Conservation (phyloP, 2,888 invertebrate species). For the Tenthredo amoena region DNA sequence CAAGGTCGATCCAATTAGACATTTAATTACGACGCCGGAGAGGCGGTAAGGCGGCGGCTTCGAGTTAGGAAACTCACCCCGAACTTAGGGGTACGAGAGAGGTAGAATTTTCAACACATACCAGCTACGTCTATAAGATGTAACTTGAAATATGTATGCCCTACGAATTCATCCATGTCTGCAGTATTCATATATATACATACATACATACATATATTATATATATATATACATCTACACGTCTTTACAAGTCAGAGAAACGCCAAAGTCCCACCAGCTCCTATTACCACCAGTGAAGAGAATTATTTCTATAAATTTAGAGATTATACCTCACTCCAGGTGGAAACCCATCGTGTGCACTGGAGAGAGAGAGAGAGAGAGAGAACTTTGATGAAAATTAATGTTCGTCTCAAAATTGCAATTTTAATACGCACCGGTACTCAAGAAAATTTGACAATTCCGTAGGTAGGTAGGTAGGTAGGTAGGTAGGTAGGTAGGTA, state of each 20-base stretch:
- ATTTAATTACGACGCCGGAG: slow-evolving; percentile 43
- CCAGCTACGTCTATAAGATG: not conserved
- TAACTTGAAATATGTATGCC: not conserved
- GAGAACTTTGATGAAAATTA: slow-evolving; percentile 39
- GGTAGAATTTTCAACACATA: not conserved
- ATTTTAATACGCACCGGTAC: slow-evolving; percentile 24
- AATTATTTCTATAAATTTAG: slow-evolving; percentile 39
- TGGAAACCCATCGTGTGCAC: not conserved
- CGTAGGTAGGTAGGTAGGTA: not conserved
- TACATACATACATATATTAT: not conserved
- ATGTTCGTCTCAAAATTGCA: slow-evolving; percentile 40
- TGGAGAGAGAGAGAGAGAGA: not conserved
- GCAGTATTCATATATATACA: not conserved
- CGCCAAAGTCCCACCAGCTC: not conserved
- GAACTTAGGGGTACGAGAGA: slow-evolving; percentile 15
- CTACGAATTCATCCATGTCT: not conserved
- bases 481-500: not conserved
- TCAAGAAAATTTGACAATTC: not conserved
- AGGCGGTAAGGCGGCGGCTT: not conserved
- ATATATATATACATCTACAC: not conserved
- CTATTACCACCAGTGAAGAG: not conserved
- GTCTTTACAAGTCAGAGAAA: not conserved
- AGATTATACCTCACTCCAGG: slow-evolving; percentile 22
- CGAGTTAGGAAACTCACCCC: slow-evolving; percentile 34
- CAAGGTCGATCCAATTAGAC: slow-evolving; percentile 46